Conservation (phyloP, 2,797 vertebrate genomes). For the Fratercula arctica region DNA sequence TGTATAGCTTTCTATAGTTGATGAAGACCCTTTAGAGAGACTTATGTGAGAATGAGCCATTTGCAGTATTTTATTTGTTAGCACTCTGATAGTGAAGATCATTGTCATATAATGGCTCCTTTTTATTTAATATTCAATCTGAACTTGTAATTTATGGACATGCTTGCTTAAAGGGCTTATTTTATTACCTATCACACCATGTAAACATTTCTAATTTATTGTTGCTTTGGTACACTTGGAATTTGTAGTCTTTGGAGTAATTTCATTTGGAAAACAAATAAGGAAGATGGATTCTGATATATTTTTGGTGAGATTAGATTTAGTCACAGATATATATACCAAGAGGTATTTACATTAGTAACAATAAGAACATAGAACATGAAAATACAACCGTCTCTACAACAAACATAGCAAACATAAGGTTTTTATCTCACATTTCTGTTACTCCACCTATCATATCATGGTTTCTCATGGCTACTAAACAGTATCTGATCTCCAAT, state of each 20-base stretch:
- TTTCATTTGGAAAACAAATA: background rate
- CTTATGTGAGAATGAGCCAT: background rate
- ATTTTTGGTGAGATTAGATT: background rate
- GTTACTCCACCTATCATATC: background rate
- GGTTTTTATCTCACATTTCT: background rate
- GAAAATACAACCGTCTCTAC: background rate
- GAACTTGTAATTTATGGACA: background rate
- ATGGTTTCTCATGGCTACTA: background rate
- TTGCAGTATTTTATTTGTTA: background rate
- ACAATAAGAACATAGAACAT: background rate
- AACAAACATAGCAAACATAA: background rate
- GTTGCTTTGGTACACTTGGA: background rate
- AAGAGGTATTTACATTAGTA: background rate
- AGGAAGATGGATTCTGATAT: background rate
- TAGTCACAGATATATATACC: background rate
- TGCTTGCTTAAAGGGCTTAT: background rate
- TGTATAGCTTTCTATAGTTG: background rate
- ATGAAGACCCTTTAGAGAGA: background rate
- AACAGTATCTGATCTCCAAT: background rate
- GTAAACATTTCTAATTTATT: background rate
- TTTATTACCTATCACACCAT: background rate
- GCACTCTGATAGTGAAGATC: background rate
- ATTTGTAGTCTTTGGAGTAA: background rate
- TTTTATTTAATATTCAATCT: background rate
- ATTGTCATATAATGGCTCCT: background rate